Base-by-base conservation (phyloP, 1,140 invertebrate species). In the Drosophila sulfurigaster region DNA sequence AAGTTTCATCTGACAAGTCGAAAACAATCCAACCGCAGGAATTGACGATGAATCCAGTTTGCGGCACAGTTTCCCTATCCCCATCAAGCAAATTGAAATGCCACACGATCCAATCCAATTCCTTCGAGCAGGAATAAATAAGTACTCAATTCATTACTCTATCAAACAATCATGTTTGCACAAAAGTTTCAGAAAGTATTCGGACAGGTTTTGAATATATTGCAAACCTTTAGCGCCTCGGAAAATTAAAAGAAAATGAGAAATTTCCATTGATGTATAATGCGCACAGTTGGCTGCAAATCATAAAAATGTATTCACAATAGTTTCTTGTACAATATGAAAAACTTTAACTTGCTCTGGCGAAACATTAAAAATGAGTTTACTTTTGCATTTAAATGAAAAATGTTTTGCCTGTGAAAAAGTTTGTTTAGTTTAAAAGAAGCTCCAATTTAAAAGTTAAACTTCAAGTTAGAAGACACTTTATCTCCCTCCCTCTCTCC, bases 361-460 rank as follows among this genome's bases (percentile, higher is more conserved):
- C 10, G 16, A 56, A 70, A 63, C 15, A 30, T 70, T 71, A 35
- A 64, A 75, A 51, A 49, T 58, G 28, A 58, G 52, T 52, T 64
- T 75, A 52, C 10, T 35, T 71, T 75, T 71, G 67, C 67, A 75
- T 75, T 59, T 75, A 71, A 64, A 75, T 75, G 46, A 51, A 64
- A 71, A 75, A 45, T 66, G 46, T 59, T 65, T 52, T 48, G 6
- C 52, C 20, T 8, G 52, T 41, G 28, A 4, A 41, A 65, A 70
- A 70, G 25, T 70, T 75, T 51, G 52, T 58, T 38, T 8, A 59
- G 32, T 67, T 59, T 32, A 38, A 38, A 57, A 59, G 11, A 45
- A 59, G 5, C 45, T 16, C 8, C 28, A 58, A 58, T 20, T 48
- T 8, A 16, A 43, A 63, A 49, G 52, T 15, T 25, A 45, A 58